Percentiles rank a stretch among this genome's conserved stretches.
These are phyloP conservation scores for Chaunax sp. DNA, from an alignment of 2,797 vertebrate genomes.

Conservation along the genomic window DNA sequence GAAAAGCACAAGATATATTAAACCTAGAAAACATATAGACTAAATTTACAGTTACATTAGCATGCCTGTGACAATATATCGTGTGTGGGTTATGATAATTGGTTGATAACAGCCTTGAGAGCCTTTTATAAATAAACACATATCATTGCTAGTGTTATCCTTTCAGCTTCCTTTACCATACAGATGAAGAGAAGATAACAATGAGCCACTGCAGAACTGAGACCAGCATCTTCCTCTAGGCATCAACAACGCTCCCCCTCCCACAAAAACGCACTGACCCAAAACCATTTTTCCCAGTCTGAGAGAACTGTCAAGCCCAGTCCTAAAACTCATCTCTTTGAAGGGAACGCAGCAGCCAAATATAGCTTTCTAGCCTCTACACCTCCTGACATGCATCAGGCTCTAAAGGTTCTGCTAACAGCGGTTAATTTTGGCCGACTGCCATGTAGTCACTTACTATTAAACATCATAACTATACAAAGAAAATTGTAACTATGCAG, in stretches of 20 bases:
- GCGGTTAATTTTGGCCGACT: slow-evolving; percentile 73
- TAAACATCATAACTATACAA: slow-evolving; percentile 76
- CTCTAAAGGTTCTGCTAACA: slow-evolving; percentile 63
- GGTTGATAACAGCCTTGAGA: slow-evolving; percentile 4
- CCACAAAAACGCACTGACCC: slow-evolving; percentile 74
- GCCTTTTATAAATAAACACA: slow-evolving; percentile 21
- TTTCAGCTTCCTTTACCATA: slow-evolving; percentile 10
- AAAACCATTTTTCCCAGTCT: slow-evolving; percentile 76
- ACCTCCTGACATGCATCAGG: slow-evolving; percentile 73
- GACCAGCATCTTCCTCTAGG: slow-evolving; percentile 67
- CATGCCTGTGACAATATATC: neutral
- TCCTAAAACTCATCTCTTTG: slow-evolving; percentile 73
- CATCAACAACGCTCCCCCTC: slow-evolving; percentile 69
- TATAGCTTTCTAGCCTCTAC: slow-evolving; percentile 69
- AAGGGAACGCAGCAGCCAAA: slow-evolving; percentile 78
- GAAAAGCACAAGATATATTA: neutral
- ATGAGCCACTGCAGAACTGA: slow-evolving; percentile 52
- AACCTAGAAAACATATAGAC: neutral
- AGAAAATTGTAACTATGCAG: slow-evolving; percentile 71
- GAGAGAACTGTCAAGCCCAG: slow-evolving; percentile 79
- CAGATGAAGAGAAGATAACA: slow-evolving; percentile 48
- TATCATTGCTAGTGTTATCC: slow-evolving; percentile 34
- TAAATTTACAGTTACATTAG: neutral
- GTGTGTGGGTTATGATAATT: neutral
- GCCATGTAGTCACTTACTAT: slow-evolving; percentile 78